Conservation (phyloP, 2,113 vertebrate species). For the Sigmodon hispidus region DNA sequence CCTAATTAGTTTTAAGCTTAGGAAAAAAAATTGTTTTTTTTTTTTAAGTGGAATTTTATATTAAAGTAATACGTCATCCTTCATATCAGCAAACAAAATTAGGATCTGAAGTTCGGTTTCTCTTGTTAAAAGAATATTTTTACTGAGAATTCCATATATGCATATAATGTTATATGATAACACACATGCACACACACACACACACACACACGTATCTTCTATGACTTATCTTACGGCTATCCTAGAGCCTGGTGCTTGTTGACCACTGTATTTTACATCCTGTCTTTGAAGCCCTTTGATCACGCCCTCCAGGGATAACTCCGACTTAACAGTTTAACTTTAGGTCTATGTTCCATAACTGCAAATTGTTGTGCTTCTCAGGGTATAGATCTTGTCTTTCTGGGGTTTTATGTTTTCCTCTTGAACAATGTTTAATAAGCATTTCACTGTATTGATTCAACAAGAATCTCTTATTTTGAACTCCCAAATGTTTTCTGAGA, state of each 20-base stretch:
- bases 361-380: not conserved
- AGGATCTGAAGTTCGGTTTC: not conserved
- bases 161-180: not conserved
- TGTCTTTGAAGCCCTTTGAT: not conserved
- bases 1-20: constrained; percentile 1
- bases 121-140: not conserved
- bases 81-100: not conserved
- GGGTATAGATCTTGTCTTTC: not conserved
- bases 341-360: not conserved
- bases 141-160: not conserved
- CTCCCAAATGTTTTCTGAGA: not conserved
- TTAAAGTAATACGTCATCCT: not conserved
- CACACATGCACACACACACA: not conserved
- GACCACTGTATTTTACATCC: not conserved
- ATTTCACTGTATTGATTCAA: not conserved
- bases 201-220: not conserved
- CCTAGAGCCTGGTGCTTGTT: not conserved
- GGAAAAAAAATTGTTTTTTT: not conserved
- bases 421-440: not conserved
- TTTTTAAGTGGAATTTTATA: not conserved
- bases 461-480: not conserved
- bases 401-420: not conserved
- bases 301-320: not conserved
- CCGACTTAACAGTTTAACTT: not conserved
- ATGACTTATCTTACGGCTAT: not conserved